Percentiles rank a stretch among this genome's conserved stretches.
phyloP scores from a whole-genome alignment of 2,888 invertebrate species.

The Dynastes grantii region DNA sequence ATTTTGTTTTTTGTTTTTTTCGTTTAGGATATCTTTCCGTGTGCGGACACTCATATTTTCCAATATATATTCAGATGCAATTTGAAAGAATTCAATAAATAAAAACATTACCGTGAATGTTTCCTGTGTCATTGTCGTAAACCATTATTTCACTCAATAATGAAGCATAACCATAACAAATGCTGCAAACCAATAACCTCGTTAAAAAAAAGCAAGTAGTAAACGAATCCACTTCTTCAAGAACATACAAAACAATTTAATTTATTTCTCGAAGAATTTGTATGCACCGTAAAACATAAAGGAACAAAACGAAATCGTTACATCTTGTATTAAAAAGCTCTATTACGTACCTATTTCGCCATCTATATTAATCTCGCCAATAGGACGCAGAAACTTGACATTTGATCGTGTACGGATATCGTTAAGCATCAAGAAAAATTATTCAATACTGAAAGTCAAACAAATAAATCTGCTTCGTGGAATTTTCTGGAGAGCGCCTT shows the following conservation, averaged over 20 bases:
- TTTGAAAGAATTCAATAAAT: not conserved
- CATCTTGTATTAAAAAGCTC: not conserved
- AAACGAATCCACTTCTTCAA: slow-evolving; percentile 3
- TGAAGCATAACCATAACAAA: slow-evolving; percentile 27
- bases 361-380: slow-evolving; percentile 29
- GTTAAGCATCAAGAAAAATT: slow-evolving; percentile 34
- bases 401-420: slow-evolving; percentile 32
- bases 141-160: not conserved
- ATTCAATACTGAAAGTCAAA: slow-evolving; percentile 37
- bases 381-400: slow-evolving; percentile 26
- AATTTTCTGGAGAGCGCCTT: slow-evolving; percentile 41
- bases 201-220: slow-evolving; percentile 1
- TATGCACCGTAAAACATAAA: slow-evolving; percentile 4
- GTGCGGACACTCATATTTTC: too few species aligned
- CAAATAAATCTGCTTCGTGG: slow-evolving; percentile 34
- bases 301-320: slow-evolving; percentile 10
- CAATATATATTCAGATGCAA: not conserved
- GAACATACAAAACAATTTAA: slow-evolving; percentile 30
- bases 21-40: too few species aligned
- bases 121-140: not conserved
- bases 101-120: slow-evolving; percentile 2
- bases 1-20: too few species aligned
- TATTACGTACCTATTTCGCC: slow-evolving; percentile 18
- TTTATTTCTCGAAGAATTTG: slow-evolving; percentile 12
- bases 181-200: slow-evolving; percentile 11